These are phyloP conservation scores for Notarius quadriscutis DNA, from an alignment of 2,113 vertebrate species.

Conservation along the genomic window DNA sequence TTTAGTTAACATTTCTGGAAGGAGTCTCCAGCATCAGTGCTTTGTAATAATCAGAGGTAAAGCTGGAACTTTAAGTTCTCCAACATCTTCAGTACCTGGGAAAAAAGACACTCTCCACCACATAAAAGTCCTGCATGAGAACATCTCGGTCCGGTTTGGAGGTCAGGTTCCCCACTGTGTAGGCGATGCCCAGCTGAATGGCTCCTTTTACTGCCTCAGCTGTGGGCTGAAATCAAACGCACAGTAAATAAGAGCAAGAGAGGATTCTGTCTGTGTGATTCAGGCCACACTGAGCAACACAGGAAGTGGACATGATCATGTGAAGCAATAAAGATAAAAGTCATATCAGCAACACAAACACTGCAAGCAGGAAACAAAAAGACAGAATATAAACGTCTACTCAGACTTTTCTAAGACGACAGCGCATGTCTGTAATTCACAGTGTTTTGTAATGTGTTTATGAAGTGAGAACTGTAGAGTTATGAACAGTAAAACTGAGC, in stretches of 20 bases:
- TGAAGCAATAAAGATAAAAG: constrained; percentile 22
- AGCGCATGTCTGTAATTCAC: not conserved
- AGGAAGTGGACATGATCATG: constrained; percentile 27
- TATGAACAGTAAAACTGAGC: not conserved
- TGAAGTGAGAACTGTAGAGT: not conserved
- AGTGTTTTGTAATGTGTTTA: not conserved
- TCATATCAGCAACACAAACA: constrained; percentile 27
- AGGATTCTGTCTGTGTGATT: not conserved
- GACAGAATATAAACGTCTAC: not conserved
- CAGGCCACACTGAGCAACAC: not conserved
- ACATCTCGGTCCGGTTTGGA: constrained; percentile 97
- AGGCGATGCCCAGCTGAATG: constrained; percentile 96
- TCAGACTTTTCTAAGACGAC: not conserved
- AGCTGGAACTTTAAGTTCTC: too few species aligned
- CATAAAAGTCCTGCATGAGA: constrained; percentile 99
- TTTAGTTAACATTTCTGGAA: not conserved
- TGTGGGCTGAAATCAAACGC: constrained; percentile 79
- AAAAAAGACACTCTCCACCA: constrained; percentile 96
- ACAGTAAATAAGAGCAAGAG: not conserved
- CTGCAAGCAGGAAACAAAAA: constrained; percentile 21
- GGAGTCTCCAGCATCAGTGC: not conserved
- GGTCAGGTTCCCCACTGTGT: constrained; percentile 94
- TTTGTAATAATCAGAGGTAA: too few species aligned
- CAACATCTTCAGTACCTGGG: constrained; percentile 78
- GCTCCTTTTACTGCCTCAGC: constrained; percentile 91